Conservation (phyloP, 1,140 invertebrate genomes). For the roundworm (Caenorhabditis elegans) region DNA sequence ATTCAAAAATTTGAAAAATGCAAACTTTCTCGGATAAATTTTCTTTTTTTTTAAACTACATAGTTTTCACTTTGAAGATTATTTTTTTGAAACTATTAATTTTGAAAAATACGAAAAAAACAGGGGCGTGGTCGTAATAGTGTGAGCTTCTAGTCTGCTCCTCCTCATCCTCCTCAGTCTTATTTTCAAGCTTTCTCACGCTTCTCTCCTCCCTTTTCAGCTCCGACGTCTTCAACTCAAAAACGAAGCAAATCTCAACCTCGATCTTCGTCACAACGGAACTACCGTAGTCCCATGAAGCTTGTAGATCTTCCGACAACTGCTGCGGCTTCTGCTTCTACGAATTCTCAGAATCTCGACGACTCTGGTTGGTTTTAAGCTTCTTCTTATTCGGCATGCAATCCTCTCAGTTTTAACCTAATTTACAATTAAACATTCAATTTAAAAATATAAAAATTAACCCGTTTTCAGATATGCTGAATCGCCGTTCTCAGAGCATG, state of each 20-base stretch:
- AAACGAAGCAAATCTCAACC: background rate
- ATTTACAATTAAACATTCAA: too few species aligned
- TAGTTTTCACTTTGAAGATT: too few species aligned
- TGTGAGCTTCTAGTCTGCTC: background rate
- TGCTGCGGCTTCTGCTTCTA: background rate
- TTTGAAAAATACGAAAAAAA: too few species aligned
- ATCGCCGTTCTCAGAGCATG: conserved; percentile 23
- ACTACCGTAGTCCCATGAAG: background rate
- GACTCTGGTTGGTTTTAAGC: background rate
- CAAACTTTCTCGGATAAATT: too few species aligned
- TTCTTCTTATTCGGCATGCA: background rate
- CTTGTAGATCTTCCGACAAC: background rate
- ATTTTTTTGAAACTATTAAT: too few species aligned
- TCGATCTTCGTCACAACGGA: background rate
- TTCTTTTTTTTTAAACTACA: too few species aligned
- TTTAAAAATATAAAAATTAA: background rate
- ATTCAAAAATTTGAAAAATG: too few species aligned
- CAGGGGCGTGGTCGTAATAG: too few species aligned
- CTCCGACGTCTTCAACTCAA: background rate
- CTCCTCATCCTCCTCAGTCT: background rate
- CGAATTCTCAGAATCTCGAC: background rate
- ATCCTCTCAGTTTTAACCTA: background rate
- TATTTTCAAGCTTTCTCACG: background rate
- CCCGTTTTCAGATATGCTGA: background rate
- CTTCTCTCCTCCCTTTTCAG: conserved; percentile 21